phyloP scores from a whole-genome alignment of 2,113 vertebrate genomes.

The Xenopus borealis region DNA sequence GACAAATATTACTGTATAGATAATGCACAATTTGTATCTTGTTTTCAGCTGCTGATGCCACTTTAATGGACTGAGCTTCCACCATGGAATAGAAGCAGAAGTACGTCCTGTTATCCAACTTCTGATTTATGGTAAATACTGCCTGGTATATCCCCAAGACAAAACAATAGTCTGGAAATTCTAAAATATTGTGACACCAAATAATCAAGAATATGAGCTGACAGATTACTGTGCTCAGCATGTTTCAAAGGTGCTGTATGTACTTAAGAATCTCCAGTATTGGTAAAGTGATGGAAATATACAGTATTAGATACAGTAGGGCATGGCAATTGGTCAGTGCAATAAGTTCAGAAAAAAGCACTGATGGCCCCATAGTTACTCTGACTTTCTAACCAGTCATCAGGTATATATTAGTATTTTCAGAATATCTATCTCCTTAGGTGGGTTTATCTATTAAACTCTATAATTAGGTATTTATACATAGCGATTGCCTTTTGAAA shows the following conservation, averaged over 20 bases:
- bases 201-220: conserved; percentile 13
- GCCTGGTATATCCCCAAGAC: conserved; percentile 25
- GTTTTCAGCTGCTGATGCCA: conserved; percentile 21
- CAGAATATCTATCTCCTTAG: no score
- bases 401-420: no score
- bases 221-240: conserved; percentile 21
- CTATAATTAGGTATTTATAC: no score
- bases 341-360: conserved; percentile 8
- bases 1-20: conserved; percentile 28
- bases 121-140: conserved; percentile 20
- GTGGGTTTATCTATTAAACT: no score
- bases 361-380: no score
- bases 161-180: conserved; percentile 15
- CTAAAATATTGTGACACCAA: conserved; percentile 24
- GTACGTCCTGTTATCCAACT: not conserved
- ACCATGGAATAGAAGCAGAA: conserved; percentile 9
- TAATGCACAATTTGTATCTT: conserved; percentile 24
- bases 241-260: conserved; percentile 16
- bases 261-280: conserved; percentile 20
- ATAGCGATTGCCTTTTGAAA: no score
- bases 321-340: conserved; percentile 21
- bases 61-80: conserved; percentile 10
- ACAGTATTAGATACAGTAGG: conserved; percentile 12
- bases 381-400: no score
- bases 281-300: not conserved